These are phyloP conservation scores for Matsumyia berberina DNA, from an alignment of 2,888 invertebrate genomes.

Conservation along the genomic window DNA sequence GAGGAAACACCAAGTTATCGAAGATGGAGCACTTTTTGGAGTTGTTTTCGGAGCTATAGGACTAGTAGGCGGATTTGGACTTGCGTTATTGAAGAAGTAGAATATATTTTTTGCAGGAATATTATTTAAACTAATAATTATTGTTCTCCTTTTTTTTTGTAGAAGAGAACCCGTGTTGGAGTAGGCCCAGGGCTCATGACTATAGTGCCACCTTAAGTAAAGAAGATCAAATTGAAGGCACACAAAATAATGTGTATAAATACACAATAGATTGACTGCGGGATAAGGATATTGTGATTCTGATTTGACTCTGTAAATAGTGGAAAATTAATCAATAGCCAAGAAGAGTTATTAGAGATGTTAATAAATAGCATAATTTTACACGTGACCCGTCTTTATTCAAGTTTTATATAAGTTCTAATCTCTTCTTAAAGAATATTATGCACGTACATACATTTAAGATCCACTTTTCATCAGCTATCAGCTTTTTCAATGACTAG, in stretches of 20 bases:
- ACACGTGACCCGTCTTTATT: not conserved
- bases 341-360: constrained; percentile 19
- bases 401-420: constrained; percentile 1
- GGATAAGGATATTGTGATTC: constrained; percentile 1
- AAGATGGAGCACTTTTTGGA: constrained; percentile 94
- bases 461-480: too few species aligned
- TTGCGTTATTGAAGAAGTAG: constrained; percentile 88
- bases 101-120: constrained; percentile 46
- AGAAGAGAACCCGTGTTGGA: too few species aligned
- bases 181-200: too few species aligned
- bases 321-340: constrained; percentile 22
- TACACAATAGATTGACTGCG: constrained; percentile 19
- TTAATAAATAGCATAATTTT: constrained; percentile 32
- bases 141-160: constrained; percentile 55
- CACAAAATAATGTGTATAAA: constrained; percentile 26
- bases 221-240: constrained; percentile 62
- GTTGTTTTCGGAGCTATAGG: too few species aligned
- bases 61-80: constrained; percentile 92
- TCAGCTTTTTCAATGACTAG: not conserved
- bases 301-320: constrained; percentile 55
- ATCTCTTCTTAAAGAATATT: not conserved
- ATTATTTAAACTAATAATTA: constrained; percentile 34
- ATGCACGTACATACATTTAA: too few species aligned
- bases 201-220: constrained; percentile 67
- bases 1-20: constrained; percentile 94